Evolutionary conservation across 2,888 invertebrate genomes (phyloP).

Genomic region (Ormyrus labotus): DNA sequence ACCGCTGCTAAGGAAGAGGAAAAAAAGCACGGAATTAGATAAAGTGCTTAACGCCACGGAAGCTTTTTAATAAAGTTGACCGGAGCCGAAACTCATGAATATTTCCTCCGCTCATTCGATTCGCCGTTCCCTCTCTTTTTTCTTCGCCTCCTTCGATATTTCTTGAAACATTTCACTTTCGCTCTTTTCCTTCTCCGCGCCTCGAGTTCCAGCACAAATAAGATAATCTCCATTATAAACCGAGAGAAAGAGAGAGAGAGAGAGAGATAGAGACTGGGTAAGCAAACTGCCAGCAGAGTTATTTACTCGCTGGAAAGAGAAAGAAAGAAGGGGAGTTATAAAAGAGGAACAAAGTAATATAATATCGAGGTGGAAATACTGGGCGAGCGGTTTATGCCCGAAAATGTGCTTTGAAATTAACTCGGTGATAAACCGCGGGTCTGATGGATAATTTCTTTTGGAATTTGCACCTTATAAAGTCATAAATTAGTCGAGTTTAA

Average conservation of each 20-base stretch:
- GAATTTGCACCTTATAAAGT: too few species aligned
- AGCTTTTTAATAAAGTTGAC: conserved; percentile 24
- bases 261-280: conserved; percentile 62
- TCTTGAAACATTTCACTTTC: conserved; percentile 48
- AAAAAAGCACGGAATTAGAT: neutral
- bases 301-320: conserved; percentile 68
- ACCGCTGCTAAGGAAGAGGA: neutral
- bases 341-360: conserved; percentile 68
- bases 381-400: neutral
- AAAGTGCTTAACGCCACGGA: conserved; percentile 1
- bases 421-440: too few species aligned
- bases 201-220: conserved; percentile 71
- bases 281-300: conserved; percentile 71
- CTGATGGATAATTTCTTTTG: too few species aligned
- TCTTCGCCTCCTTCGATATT: conserved; percentile 9
- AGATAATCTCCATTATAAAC: conserved; percentile 76
- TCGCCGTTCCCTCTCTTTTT: neutral
- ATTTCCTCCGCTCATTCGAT: conserved; percentile 11
- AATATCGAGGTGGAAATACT: conserved; percentile 5
- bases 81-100: conserved; percentile 23
- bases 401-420: too few species aligned
- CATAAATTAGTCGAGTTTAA: too few species aligned
- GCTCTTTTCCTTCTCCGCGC: conserved; percentile 42
- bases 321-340: conserved; percentile 44
- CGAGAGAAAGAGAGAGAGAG: conserved; percentile 33